Conservation (phyloP, 1,140 invertebrate species). For the Trialeurodes vaporariorum region DNA sequence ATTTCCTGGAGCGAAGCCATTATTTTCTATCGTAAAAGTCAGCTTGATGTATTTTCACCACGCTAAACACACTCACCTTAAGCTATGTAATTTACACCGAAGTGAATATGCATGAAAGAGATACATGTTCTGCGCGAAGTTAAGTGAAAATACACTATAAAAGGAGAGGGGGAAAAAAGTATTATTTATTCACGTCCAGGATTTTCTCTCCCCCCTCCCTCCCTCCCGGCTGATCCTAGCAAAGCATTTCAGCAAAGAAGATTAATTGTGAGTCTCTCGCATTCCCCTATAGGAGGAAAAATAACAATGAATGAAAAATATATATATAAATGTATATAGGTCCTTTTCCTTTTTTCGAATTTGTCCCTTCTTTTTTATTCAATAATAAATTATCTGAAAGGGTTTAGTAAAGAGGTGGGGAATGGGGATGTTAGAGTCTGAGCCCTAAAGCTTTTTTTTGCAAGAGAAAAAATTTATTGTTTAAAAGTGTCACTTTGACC, state of each 20-base stretch:
- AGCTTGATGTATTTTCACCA: not conserved
- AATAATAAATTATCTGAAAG: not conserved
- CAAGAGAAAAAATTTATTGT: not conserved
- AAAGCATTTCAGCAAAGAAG: not conserved
- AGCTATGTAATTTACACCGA: not conserved
- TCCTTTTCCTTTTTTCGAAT: not conserved
- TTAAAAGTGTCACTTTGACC: not conserved
- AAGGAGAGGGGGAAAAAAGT: not conserved
- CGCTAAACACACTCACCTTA: not conserved
- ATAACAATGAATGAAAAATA: slow-evolving; percentile 1
- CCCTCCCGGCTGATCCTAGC: not conserved
- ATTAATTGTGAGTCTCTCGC: not conserved
- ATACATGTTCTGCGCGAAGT: not conserved
- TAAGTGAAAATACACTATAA: not conserved
- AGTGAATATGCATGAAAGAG: not conserved
- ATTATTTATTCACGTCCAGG: not conserved
- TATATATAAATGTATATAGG: not conserved
- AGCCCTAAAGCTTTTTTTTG: not conserved
- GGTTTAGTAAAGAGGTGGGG: not conserved
- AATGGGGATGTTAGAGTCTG: not conserved
- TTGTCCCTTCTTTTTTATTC: not conserved
- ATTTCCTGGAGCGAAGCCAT: not conserved
- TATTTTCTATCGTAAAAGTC: not conserved
- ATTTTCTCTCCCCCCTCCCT: too few species aligned
- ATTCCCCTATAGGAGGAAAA: not conserved